phyloP scores from a whole-genome alignment of 2,888 invertebrate genomes.

The Pristionchus entomophagus region DNA sequence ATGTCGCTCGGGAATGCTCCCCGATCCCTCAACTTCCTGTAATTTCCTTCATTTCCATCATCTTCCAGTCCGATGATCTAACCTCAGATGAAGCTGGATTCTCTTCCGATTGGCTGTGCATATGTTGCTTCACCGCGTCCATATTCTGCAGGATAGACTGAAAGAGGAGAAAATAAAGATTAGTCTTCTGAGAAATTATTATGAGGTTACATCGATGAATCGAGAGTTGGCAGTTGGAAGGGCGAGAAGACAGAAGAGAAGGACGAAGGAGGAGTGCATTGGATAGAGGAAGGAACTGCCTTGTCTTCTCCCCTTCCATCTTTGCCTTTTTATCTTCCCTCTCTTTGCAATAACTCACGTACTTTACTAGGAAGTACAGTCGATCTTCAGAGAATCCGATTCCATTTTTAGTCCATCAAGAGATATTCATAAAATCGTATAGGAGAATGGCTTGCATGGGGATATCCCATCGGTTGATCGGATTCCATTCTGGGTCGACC shows the following conservation, averaged over 20 bases:
- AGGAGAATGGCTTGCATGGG: neutral
- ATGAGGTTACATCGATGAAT: neutral
- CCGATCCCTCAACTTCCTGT: slow-evolving; percentile 1
- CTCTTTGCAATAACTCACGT: neutral
- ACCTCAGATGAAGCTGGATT: neutral
- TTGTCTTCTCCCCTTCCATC: neutral
- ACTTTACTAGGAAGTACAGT: slow-evolving; percentile 9
- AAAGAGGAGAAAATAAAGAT: neutral
- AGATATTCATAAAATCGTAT: neutral
- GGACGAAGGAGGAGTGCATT: neutral
- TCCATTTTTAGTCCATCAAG: neutral
- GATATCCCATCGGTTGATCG: neutral
- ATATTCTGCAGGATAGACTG: neutral
- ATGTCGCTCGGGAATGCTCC: neutral
- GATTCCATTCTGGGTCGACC: neutral
- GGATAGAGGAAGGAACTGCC: neutral
- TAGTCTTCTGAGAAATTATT: neutral
- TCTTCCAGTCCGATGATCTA: neutral
- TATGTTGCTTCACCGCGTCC: neutral
- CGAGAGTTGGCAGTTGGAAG: neutral
- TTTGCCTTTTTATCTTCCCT: slow-evolving; percentile 7
- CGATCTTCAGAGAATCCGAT: slow-evolving; percentile 2
- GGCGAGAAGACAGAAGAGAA: neutral
- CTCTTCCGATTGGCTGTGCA: neutral
- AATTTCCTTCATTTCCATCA: neutral